Conservation (phyloP, 2,113 vertebrate genomes). For the Pituophis catenifer region DNA sequence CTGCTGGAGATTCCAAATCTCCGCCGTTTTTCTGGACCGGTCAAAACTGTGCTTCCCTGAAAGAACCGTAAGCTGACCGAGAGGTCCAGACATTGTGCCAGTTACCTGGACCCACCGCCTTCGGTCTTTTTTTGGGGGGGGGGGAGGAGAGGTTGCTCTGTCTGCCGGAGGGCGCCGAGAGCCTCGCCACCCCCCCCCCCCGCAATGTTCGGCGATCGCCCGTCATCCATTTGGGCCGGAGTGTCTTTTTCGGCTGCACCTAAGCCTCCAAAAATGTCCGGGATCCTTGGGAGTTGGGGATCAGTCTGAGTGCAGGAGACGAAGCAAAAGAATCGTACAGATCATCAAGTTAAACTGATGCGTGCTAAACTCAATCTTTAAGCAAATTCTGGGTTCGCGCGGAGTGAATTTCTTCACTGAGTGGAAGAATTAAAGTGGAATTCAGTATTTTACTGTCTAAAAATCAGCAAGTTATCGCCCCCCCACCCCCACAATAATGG, state of each 20-base stretch:
- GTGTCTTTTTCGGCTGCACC: not conserved
- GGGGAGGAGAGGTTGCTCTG: not conserved
- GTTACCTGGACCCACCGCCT: not conserved
- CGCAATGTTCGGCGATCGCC: not conserved
- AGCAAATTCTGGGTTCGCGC: not conserved
- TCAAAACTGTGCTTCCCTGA: not conserved
- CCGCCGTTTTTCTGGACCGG: not conserved
- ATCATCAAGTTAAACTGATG: not conserved
- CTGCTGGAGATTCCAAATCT: not conserved
- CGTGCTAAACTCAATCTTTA: not conserved
- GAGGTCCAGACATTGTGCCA: not conserved
- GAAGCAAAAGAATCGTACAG: not conserved
- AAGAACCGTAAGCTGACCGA: not conserved
- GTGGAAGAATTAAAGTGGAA: not conserved
- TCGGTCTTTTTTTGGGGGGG: not conserved
- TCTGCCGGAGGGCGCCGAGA: not conserved
- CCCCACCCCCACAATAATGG: not conserved
- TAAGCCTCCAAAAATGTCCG: not conserved
- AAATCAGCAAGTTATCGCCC: not conserved
- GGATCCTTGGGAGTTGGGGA: not conserved
- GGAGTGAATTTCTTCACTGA: not conserved
- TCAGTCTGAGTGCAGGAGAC: not conserved
- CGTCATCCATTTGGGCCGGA: not conserved
- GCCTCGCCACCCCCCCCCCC: not conserved
- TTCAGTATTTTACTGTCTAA: not conserved